phyloP scores from a whole-genome alignment of 2,113 vertebrate genomes.

The Tenrec ecaudatus region DNA sequence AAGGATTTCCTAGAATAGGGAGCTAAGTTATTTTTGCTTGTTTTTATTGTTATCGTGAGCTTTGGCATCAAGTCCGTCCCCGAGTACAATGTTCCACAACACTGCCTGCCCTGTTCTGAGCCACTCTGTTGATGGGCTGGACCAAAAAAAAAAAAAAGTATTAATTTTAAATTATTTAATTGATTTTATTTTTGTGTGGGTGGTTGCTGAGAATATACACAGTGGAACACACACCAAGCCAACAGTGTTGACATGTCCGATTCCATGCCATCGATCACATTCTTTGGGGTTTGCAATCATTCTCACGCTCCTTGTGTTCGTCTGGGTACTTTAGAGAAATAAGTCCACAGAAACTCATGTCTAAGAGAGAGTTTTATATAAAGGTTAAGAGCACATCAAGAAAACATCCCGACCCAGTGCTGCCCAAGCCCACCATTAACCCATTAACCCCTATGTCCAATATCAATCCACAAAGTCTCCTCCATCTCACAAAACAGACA shows the following conservation, averaged over 20 bases:
- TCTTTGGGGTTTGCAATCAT: not conserved
- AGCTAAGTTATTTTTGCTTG: constrained; percentile 43
- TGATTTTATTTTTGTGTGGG: not conserved
- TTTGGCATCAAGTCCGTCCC: not conserved
- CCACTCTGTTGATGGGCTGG: not conserved
- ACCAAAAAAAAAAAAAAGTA: not conserved
- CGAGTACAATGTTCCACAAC: not conserved
- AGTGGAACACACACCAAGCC: not conserved
- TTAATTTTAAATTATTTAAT: not conserved
- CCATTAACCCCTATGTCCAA: no score
- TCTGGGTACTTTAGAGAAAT: no score
- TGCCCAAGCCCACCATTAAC: no score
- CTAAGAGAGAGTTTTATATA: no score
- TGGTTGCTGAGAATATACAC: not conserved
- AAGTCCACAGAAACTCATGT: no score
- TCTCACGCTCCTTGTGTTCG: not conserved
- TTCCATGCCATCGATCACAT: not conserved
- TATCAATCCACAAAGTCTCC: no score
- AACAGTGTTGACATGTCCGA: not conserved
- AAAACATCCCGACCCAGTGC: no score
- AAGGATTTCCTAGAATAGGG: constrained; percentile 49
- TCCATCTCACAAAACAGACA: no score
- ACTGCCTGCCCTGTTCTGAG: not conserved
- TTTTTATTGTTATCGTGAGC: not conserved
- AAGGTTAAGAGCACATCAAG: no score